Evolutionary conservation across 2,797 vertebrate species (phyloP).

Genomic region (Danio kyathit): DNA sequence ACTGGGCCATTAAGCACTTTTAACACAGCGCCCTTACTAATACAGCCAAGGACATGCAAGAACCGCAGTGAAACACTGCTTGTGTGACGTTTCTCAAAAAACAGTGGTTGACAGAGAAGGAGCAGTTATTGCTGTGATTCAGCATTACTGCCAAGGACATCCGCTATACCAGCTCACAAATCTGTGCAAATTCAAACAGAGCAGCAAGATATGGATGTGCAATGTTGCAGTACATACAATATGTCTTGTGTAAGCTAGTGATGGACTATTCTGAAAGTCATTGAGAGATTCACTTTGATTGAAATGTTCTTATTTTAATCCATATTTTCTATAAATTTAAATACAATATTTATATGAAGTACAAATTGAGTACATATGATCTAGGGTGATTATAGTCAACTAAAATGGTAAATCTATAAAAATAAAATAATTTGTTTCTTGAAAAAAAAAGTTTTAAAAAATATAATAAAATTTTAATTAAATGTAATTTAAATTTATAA

Average conservation of each 20-base stretch:
- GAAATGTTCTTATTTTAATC: background rate
- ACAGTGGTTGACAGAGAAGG: conserved; percentile 5
- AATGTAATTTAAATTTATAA: too few species aligned
- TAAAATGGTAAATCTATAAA: too few species aligned
- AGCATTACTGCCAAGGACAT: conserved; percentile 42
- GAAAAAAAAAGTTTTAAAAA: too few species aligned
- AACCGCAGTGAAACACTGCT: conserved; percentile 17
- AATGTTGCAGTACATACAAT: conserved; percentile 1
- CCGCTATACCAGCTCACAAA: conserved; percentile 19
- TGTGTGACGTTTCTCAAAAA: conserved; percentile 11
- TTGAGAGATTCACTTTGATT: background rate
- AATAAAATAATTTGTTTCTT: too few species aligned
- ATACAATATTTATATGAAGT: too few species aligned
- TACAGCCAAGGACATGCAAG: conserved; percentile 38
- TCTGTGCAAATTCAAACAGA: conserved; percentile 28
- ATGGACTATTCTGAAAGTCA: background rate
- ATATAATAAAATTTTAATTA: too few species aligned
- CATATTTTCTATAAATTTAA: background rate
- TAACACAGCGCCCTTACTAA: conserved; percentile 42
- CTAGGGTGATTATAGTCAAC: too few species aligned
- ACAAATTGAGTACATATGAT: too few species aligned
- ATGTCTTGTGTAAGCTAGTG: background rate
- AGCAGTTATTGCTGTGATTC: conserved; percentile 17
- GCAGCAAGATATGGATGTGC: conserved; percentile 3
- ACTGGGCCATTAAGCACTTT: conserved; percentile 55